Base-by-base conservation (phyloP, 2,888 invertebrate genomes). In the Leptopilina drosophilae region DNA sequence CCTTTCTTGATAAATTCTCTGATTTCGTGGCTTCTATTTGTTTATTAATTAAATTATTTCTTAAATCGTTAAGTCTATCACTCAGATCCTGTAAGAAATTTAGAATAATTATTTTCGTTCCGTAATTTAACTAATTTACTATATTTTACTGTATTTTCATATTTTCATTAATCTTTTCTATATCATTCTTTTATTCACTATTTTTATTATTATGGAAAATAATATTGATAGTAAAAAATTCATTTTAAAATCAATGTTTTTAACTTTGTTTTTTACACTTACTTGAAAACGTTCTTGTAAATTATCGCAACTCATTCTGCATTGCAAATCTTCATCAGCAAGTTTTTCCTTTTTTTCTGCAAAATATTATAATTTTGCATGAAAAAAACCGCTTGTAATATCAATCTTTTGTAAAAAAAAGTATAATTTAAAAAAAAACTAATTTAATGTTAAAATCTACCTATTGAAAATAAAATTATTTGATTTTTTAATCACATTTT, bases 21-120 rank as follows among this genome's bases (percentile, higher is more conserved):
- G 80, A 82, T 83, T 42, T 87, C 80, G 26, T 59, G 73, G 66
- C 82, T 82, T 67, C 82, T 87, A 42, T 82, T 76, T n/a, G 77
- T 40, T 0, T 49, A 49, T 9, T 80, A 78, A 49, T 76, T 11
- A 14, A 65, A 78, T n/a, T 67, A 20, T 76, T 67, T 66, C 12
- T 77, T 14, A 5, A 77, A 14, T 26, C 75, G 75, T 15, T 77
- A 76, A 0, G 46, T 20, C 11, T 80, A 76, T 0, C 20, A 77
- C 20, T 56, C 56, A 69, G 69, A 49, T 69, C 69, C 69, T 69
- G 20, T 20, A 49, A 49, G 49, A 69, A 66, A 49, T 0, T 9
- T 49, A 2, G 4, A 49, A 49, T 49, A 49, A 8, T 49, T 49
- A 11, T 11, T 62, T 20, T 20, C 8, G 20, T 15, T 20, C 9